Percentiles rank a stretch among this genome's conserved stretches.
Conservation (phyloP, 1,140 invertebrate genomes). For the Bactericera cockerelli region DNA sequence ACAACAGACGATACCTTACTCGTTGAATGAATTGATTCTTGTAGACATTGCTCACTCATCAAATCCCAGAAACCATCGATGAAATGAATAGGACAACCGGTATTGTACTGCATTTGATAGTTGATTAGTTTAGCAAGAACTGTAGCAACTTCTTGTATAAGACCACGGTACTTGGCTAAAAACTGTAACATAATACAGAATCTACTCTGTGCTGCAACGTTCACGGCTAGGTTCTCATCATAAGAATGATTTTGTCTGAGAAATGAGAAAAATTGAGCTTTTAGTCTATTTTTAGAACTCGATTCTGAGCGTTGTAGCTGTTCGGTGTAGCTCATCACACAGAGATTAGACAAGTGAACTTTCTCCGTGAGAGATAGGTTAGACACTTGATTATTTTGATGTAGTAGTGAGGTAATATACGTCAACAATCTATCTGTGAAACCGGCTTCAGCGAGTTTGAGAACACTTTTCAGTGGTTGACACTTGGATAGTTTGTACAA, state of each 20-base stretch:
- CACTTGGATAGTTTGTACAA: constrained; percentile 53
- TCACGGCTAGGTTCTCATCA: constrained; percentile 47
- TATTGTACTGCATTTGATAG: constrained; percentile 11
- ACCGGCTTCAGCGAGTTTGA: constrained; percentile 54
- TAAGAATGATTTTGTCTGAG: constrained; percentile 46
- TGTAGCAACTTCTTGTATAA: constrained; percentile 38
- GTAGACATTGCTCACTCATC: constrained; percentile 13
- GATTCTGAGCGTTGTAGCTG: constrained; percentile 32
- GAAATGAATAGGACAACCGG: constrained; percentile 17
- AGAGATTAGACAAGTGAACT: constrained; percentile 50
- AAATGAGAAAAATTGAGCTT: constrained; percentile 35
- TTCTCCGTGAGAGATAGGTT: constrained; percentile 44
- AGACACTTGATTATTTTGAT: constrained; percentile 31
- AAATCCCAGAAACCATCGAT: constrained; percentile 29
- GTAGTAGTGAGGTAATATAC: constrained; percentile 40
- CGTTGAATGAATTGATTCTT: constrained; percentile 4
- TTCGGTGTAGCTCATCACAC: constrained; percentile 48
- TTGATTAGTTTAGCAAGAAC: constrained; percentile 26
- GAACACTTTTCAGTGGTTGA: constrained; percentile 47
- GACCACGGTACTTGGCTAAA: constrained; percentile 38
- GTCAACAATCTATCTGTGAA: constrained; percentile 49
- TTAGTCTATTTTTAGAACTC: constrained; percentile 13
- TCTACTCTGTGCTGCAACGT: constrained; percentile 42
- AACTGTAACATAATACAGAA: constrained; percentile 42
- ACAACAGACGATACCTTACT: constrained; percentile 4